Evolutionary conservation across 2,797 vertebrate species (phyloP).

Genomic region (Gouania willdenowi): DNA sequence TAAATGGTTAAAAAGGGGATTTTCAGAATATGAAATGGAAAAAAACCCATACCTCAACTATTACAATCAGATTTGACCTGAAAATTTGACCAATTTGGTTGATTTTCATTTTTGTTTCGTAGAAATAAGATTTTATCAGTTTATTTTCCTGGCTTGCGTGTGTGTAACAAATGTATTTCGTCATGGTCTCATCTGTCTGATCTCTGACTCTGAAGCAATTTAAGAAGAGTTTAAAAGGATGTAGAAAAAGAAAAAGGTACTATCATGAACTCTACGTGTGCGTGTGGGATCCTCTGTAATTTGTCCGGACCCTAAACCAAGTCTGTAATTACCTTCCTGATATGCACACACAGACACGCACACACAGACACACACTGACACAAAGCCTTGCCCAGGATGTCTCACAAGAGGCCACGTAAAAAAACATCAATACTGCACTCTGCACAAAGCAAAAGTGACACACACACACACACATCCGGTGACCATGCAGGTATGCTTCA

Average conservation of each 20-base stretch:
- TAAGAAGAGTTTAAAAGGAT: slow-evolving; percentile 34
- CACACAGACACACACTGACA: slow-evolving; percentile 12
- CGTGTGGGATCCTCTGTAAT: slow-evolving; percentile 59
- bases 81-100: not conserved
- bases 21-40: too few species aligned
- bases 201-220: slow-evolving; percentile 30
- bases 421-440: slow-evolving; percentile 14
- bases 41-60: too few species aligned
- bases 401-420: slow-evolving; percentile 40
- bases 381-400: slow-evolving; percentile 24
- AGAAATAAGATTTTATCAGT: slow-evolving; percentile 15
- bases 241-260: slow-evolving; percentile 31
- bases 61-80: too few species aligned
- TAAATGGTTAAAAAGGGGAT: too few species aligned
- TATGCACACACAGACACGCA: slow-evolving; percentile 13
- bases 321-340: slow-evolving; percentile 56
- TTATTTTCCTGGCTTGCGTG: not conserved
- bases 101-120: slow-evolving; percentile 13
- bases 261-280: slow-evolving; percentile 15
- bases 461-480: slow-evolving; percentile 4
- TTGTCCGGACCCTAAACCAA: slow-evolving; percentile 58
- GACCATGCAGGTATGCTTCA: too few species aligned
- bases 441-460: slow-evolving; percentile 41
- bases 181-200: slow-evolving; percentile 33
- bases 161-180: slow-evolving; percentile 19